Evolutionary conservation across 2,888 invertebrate species (phyloP).

Genomic region (Oxytorus armatus): DNA sequence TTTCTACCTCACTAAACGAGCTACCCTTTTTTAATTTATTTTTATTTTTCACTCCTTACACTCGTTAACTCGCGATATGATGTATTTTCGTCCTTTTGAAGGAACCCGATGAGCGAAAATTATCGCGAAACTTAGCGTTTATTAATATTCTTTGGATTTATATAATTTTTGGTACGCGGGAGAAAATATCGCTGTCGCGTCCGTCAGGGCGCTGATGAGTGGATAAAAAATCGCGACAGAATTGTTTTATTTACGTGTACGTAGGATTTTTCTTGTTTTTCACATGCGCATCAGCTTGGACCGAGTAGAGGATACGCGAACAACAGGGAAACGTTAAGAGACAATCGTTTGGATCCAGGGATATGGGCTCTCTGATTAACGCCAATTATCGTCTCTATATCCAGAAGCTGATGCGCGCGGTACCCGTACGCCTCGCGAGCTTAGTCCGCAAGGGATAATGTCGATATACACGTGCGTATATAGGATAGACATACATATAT

Average conservation of each 20-base stretch:
- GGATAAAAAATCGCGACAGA: too few species aligned
- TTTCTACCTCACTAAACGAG: constrained; percentile 1
- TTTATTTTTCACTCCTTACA: neutral
- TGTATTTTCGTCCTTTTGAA: constrained; percentile 29
- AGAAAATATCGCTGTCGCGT: too few species aligned
- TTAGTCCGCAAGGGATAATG: constrained; percentile 61
- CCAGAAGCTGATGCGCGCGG: neutral
- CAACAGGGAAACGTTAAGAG: neutral
- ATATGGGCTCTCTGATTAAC: constrained; percentile 57
- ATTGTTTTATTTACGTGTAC: too few species aligned
- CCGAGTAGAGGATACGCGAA: neutral
- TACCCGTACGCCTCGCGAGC: constrained; percentile 44
- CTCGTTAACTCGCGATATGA: constrained; percentile 21
- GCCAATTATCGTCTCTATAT: constrained; percentile 55
- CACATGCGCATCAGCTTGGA: too few species aligned
- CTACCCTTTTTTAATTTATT: constrained; percentile 22
- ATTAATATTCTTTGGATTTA: neutral
- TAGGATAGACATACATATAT: constrained; percentile 10
- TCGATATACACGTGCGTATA: constrained; percentile 45
- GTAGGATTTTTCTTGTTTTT: too few species aligned
- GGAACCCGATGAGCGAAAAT: constrained; percentile 13
- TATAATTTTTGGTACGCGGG: too few species aligned
- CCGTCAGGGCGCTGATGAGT: too few species aligned
- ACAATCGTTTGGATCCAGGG: constrained; percentile 26
- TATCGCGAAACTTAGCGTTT: neutral